Conservation (phyloP, 2,888 invertebrate species). For the Pachliopta kotzebuea region DNA sequence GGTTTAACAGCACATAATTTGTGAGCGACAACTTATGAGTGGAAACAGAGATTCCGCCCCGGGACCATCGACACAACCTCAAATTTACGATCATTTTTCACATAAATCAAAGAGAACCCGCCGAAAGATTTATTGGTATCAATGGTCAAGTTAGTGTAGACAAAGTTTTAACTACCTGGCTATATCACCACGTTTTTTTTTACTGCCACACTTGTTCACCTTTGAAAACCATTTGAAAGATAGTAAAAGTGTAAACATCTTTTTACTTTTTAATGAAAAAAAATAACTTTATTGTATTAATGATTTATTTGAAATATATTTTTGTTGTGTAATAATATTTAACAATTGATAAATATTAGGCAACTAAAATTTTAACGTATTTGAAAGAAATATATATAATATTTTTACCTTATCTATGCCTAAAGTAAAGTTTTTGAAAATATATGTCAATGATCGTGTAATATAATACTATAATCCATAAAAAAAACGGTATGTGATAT, state of each 20-base stretch:
- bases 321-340: no score
- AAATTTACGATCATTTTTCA: conserved; percentile 80
- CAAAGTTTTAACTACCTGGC: conserved; percentile 45
- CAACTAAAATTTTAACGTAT: no score
- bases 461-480: no score
- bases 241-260: conserved; percentile 54
- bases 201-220: conserved; percentile 51
- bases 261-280: neutral
- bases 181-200: conserved; percentile 44
- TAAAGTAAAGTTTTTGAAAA: no score
- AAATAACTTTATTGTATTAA: neutral
- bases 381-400: no score
- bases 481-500: no score
- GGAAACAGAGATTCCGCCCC: conserved; percentile 55
- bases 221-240: conserved; percentile 55
- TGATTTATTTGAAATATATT: no score
- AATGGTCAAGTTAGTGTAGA: conserved; percentile 55
- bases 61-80: conserved; percentile 63
- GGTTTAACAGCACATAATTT: conserved; percentile 49
- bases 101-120: conserved; percentile 77
- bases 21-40: conserved; percentile 31
- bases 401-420: no score
- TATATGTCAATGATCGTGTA: no score
- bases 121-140: conserved; percentile 71
- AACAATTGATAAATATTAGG: no score